phyloP scores from a whole-genome alignment of 2,888 invertebrate genomes.

The Neoitamus cyanurus region DNA sequence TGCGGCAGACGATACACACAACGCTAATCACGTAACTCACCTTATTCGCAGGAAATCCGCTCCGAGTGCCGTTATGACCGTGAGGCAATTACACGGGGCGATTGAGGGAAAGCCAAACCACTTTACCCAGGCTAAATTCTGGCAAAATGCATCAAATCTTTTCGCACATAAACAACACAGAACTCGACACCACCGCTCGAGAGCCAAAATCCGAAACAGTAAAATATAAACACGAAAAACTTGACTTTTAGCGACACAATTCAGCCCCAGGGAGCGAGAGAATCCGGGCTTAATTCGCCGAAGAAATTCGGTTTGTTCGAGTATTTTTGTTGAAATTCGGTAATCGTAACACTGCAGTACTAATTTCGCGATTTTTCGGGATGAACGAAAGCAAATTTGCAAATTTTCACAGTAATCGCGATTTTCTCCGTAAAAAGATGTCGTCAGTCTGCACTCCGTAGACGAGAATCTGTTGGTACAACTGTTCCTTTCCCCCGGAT shows the following conservation, averaged over 20 bases:
- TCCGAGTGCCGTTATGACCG: background rate
- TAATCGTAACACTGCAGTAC: background rate
- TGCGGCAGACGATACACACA: background rate
- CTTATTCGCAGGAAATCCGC: slow-evolving; percentile 25
- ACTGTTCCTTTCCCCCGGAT: background rate
- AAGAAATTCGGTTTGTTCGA: background rate
- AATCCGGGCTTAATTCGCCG: background rate
- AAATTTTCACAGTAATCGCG: background rate
- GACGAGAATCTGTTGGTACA: background rate
- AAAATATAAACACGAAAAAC: background rate
- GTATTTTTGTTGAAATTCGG: background rate
- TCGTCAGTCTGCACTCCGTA: background rate
- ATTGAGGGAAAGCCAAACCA: background rate
- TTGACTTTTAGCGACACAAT: background rate
- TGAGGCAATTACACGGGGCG: background rate
- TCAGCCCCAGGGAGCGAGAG: background rate
- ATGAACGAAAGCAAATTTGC: background rate
- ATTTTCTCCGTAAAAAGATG: slow-evolving; percentile 29
- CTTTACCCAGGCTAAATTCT: background rate
- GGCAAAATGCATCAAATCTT: background rate
- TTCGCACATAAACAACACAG: slow-evolving; percentile 1
- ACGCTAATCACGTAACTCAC: slow-evolving; percentile 8
- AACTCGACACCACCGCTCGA: background rate
- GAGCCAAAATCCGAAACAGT: background rate
- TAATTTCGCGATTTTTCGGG: background rate